Base-by-base conservation (phyloP, 2,888 invertebrate genomes). In the Campoletis raptor region DNA sequence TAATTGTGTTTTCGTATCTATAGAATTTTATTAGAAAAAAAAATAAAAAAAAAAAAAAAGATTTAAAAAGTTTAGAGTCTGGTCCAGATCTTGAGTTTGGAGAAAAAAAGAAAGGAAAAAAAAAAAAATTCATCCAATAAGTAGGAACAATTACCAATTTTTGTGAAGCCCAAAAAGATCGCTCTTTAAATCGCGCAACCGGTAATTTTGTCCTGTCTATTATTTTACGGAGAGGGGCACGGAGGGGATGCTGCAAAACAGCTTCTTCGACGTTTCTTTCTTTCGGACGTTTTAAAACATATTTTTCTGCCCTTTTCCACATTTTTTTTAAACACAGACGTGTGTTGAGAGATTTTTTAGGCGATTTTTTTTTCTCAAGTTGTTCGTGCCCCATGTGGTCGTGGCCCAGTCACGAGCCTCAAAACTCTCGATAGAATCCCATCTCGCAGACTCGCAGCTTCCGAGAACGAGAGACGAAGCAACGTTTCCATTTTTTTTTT, bases 381-480 rank as follows among this genome's bases (percentile, higher is more conserved):
- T 78, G 36, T 54, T 40, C 36, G 67, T 42, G 74, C 8, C 21
- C 69, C 89, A 89, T 89, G 90, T 89, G 89, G 88, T 54, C 54
- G 21, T 81, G 73, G 83, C 76, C 80, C 61, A 78, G 81, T 54
- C 76, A 52, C 52, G 78, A 79, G 79, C 57, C 37, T 24, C 67
- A 15, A 6, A 61, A 61, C 61, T 61, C 37, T 21, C 74, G 74
- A 57, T 74, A 24, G 66, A 36, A 12, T 12, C 42, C 40, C 42
- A 37, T 42, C 40, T 36, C 61, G 24, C 42, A 42, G 21, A 80
- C 85, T 81, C 89, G 88, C 24, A 24, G 15, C 90, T 92, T 92
- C 92, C 89, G 90, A 91, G 92, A 92, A 92, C 87, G 42, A 70
- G 24, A 54, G 57, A 30, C 15, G 30, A 15, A 61, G 30, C 30